Base-by-base conservation (phyloP, 2,888 invertebrate genomes). In the Hyposoter didymator region DNA sequence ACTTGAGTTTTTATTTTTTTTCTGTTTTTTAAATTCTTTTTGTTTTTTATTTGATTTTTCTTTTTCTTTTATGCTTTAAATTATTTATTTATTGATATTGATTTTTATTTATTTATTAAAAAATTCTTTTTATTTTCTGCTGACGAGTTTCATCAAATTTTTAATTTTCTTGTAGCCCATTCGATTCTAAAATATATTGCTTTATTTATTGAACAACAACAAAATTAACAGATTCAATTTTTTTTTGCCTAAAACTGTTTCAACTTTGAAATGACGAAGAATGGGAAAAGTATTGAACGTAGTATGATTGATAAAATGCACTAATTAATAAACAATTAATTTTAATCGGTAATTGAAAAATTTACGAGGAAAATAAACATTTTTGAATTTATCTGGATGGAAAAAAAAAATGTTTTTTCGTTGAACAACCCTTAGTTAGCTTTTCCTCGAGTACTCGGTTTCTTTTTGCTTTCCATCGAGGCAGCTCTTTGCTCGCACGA, bases 401-500 rank as follows among this genome's bases (percentile, higher is more conserved):
- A 59, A 67, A 45, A 67, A 0, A 22, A 67, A 43, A 67, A 39
- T 67, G 45, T 45, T 67, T 67, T 66, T 67, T 67, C 67, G 39
- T 67, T 43, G 43, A 67, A 67, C 43, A 67, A 43, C 43, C 67
- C 47, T 22, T 69, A 47, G 22, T 14, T 69, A n/a, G 12, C 28
- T 69, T 66, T 66, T 47, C 19, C 47, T 69, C 69, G 47, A 69
- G 47, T 28, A 22, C 47, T 43, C 45, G 14, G 32, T 43, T 43
- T 22, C 39, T 43, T 73, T 73, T 73, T 59, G 22, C 3, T n/a
- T 22, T 7, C 14, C 35, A 69, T 69, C 47, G 10, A 69, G 28
- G 69, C 28, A 17, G 70, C 28, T 70, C 32, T 73, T 55, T 43
- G 39, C 73, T 73, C 52, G 32, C 73, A 55, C 55, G 47, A 14